These are phyloP conservation scores for Cyanocitta stelleri DNA, from an alignment of 2,113 vertebrate genomes.

Conservation along the genomic window DNA sequence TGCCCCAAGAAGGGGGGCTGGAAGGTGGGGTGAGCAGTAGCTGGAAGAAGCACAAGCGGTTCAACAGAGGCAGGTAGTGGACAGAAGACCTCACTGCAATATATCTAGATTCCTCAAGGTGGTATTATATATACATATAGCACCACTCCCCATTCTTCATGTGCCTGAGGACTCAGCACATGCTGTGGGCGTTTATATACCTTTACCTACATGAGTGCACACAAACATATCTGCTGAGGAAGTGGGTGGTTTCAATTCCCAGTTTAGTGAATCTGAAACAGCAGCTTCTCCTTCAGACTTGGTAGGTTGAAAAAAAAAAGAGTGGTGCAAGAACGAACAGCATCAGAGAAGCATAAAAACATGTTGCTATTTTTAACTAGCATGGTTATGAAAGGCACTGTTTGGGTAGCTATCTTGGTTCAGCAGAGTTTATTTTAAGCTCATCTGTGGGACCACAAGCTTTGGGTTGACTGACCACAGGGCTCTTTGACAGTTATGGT, in stretches of 20 bases:
- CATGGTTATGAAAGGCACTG: neutral
- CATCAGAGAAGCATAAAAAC: constrained; percentile 19
- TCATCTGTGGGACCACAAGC: constrained; percentile 36
- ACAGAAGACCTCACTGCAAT: neutral
- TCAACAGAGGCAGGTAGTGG: neutral
- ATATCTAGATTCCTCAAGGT: neutral
- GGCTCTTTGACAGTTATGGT: constrained; percentile 17
- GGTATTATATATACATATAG: neutral
- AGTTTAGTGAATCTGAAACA: neutral
- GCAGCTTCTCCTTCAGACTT: neutral
- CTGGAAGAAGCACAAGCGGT: neutral
- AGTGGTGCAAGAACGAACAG: neutral
- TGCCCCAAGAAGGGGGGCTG: neutral
- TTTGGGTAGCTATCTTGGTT: constrained; percentile 24
- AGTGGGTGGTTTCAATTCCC: constrained; percentile 17
- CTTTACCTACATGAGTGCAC: neutral
- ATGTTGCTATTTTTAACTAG: neutral
- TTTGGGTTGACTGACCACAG: constrained; percentile 35
- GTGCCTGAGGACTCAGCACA: neutral
- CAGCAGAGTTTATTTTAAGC: constrained; percentile 67
- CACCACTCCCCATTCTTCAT: neutral
- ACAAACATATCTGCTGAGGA: neutral
- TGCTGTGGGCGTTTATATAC: neutral
- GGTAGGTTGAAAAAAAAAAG: neutral
- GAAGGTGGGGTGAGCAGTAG: neutral